Evolutionary conservation across 2,113 vertebrate species (phyloP).

Genomic region (Phyllopteryx taeniolatus): DNA sequence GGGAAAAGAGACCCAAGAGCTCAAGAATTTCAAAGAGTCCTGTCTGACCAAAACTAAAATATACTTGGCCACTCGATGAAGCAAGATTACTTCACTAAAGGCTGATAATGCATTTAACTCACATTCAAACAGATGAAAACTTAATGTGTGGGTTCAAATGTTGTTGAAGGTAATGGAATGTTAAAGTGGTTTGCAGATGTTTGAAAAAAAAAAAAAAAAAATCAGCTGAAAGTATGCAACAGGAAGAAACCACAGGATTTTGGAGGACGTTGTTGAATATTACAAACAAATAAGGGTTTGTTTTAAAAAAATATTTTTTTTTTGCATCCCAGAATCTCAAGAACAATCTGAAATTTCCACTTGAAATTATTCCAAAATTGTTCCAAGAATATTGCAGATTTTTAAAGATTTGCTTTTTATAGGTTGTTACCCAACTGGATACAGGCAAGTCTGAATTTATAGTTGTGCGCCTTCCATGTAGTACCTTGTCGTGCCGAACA

Average conservation of each 20-base stretch:
- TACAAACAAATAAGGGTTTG: not conserved
- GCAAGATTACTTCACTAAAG: not conserved
- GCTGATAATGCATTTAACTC: not conserved
- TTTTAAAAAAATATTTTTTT: not conserved
- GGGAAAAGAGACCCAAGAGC: not conserved
- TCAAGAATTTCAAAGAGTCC: not conserved
- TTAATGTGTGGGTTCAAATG: not conserved
- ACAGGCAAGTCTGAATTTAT: too few relatives aligned
- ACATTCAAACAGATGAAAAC: not conserved
- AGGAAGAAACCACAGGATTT: not conserved
- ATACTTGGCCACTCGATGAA: not conserved
- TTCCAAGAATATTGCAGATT: too few relatives aligned
- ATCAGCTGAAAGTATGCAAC: not conserved
- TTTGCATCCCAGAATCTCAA: too few relatives aligned
- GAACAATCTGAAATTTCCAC: too few relatives aligned
- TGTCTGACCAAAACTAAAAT: not conserved
- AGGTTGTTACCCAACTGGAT: too few relatives aligned
- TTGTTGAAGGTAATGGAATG: slow-evolving; percentile 2
- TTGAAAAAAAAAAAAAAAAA: not conserved
- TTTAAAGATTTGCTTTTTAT: too few relatives aligned
- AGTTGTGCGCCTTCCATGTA: too few relatives aligned
- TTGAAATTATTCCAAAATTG: too few relatives aligned
- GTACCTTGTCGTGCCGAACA: too few relatives aligned
- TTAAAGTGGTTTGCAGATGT: slow-evolving; percentile 4
- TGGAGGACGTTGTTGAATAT: too few relatives aligned